Evolutionary conservation across 2,113 vertebrate species (phyloP).

Genomic region (Nycticebus coucang): DNA sequence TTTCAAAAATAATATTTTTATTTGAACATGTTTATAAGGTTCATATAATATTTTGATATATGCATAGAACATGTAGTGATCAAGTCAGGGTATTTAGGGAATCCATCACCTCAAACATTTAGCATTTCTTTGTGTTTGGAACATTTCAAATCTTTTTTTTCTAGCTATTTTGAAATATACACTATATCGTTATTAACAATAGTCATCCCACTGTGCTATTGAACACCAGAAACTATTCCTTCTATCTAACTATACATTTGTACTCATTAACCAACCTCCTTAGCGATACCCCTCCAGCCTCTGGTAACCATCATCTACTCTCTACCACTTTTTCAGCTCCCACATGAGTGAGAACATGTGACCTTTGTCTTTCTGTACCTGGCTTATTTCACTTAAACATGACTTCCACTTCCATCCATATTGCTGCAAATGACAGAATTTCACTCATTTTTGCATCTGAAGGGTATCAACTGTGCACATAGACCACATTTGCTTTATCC

Average conservation of each 20-base stretch:
- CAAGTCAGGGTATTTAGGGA: background rate
- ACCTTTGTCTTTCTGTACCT: background rate
- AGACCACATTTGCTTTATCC: background rate
- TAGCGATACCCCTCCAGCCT: background rate
- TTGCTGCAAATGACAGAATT: background rate
- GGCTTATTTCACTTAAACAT: background rate
- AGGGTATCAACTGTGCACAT: background rate
- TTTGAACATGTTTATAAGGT: background rate
- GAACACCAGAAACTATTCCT: background rate
- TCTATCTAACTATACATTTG: background rate
- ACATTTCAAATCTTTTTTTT: background rate
- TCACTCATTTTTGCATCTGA: background rate
- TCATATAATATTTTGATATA: background rate
- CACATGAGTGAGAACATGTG: background rate
- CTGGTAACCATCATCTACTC: background rate
- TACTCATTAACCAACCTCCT: background rate
- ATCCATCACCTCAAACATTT: background rate
- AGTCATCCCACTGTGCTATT: background rate
- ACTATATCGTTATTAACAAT: background rate
- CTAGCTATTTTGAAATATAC: background rate
- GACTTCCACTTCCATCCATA: background rate
- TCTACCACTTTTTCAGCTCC: background rate
- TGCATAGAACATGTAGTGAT: background rate
- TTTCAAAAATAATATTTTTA: background rate
- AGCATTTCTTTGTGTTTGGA: background rate